Base-by-base conservation (phyloP, 1,140 invertebrate genomes). In the Sitobion miscanthi region DNA sequence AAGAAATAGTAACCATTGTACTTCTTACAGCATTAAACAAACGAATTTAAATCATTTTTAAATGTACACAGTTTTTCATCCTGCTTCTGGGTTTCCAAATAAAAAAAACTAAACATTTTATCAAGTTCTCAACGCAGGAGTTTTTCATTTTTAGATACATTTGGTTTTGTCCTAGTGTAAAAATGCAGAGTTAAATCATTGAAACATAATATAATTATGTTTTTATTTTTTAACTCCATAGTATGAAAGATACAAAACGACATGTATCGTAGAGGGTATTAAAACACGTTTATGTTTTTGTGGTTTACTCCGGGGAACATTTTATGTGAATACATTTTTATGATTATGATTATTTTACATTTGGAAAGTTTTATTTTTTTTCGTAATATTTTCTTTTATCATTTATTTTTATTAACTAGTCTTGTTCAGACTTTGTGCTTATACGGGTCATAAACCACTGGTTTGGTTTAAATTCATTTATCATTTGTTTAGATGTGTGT, bases 311-410 rank as follows among this genome's bases (percentile, higher is more conserved):
- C 8, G 21, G 8, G 49, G 49, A 35, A 89, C 3, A 38, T 54
- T 89, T 54, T 54, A 89, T 54, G 21, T 9, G 87, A 89, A 89
- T 54, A 35, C 30, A 35, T 54, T 89, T 89, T 89, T 35, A 23
- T 52, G 49, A 49, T 87, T 30, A 87, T 87, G 42, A 54, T 89
- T 89, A 89, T 89, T 54, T 88, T 52, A 88, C 14, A 52, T 88
- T 52, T 17, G n/a, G n/a, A 89, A 54, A 20, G 21, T 89, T 54
- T 35, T 87, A 47, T 86, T 88, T 38, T 52, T 88, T 17, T 87
- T 49, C 45, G 23, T 49, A 87, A 14, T 45, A 45, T 88, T n/a
- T 49, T 88, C 42, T 87, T 87, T 49, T 87, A 47, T 52, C 25
- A n/a, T 88, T n/a, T 52, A 54, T 89, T 89, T 77, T 89, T 35